These are phyloP conservation scores for Dufourea novaeangliae DNA, from an alignment of 1,140 invertebrate genomes.

Conservation along the genomic window DNA sequence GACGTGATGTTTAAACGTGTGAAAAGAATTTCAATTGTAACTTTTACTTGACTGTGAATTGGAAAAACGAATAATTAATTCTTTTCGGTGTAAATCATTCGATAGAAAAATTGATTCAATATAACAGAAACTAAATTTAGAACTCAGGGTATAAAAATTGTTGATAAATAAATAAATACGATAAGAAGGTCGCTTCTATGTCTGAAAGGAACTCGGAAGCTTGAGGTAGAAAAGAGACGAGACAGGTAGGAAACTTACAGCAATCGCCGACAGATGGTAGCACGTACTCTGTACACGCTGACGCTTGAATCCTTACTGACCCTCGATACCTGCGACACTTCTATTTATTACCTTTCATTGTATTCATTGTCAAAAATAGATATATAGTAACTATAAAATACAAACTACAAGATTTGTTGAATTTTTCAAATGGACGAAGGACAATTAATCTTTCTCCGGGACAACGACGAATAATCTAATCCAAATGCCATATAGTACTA, in stretches of 20 bases:
- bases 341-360: not conserved
- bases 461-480: too few species aligned
- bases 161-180: not conserved
- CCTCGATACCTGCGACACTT: not conserved
- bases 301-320: not conserved
- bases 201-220: not conserved
- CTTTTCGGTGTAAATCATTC: too few species aligned
- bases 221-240: too few species aligned
- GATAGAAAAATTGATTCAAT: too few species aligned
- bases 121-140: not conserved
- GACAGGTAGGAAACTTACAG: conserved; percentile 49
- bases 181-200: too few species aligned
- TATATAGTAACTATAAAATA: not conserved
- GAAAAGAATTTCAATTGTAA: too few species aligned
- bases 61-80: too few species aligned
- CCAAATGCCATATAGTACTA: too few species aligned
- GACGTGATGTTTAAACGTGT: not conserved
- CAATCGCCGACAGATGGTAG: conserved; percentile 66
- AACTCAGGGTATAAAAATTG: not conserved
- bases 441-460: too few species aligned
- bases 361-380: not conserved
- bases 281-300: conserved; percentile 56
- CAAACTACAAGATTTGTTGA: too few species aligned
- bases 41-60: too few species aligned
- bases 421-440: too few species aligned